phyloP scores from a whole-genome alignment of 2,797 vertebrate species.

The Lates japonicus region DNA sequence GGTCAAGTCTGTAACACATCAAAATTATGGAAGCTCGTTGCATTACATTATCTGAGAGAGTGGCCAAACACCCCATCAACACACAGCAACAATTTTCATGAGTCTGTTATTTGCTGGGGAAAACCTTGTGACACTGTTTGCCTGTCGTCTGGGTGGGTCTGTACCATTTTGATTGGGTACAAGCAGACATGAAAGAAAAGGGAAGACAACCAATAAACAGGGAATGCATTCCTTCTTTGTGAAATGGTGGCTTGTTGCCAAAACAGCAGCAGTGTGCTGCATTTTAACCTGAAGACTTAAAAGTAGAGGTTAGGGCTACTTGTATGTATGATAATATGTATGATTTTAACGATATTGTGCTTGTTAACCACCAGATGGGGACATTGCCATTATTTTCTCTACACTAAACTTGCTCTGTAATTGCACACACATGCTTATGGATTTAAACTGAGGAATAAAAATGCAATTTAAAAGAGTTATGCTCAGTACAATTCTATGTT shows the following conservation, averaged over 20 bases:
- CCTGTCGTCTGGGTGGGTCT: constrained; percentile 58
- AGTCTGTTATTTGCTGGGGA: constrained; percentile 57
- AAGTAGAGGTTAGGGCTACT: constrained; percentile 13
- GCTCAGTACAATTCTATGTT: no score
- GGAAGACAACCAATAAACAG: constrained; percentile 53
- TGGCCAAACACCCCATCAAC: constrained; percentile 16
- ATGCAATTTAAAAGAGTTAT: neutral
- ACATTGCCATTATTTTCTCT: constrained; percentile 51
- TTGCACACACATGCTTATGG: neutral
- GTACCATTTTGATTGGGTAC: constrained; percentile 34
- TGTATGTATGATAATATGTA: no score
- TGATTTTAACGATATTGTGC: constrained; percentile 9
- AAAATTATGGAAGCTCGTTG: constrained; percentile 39
- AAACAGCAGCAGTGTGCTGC: constrained; percentile 59
- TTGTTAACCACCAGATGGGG: constrained; percentile 81
- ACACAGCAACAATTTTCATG: constrained; percentile 46
- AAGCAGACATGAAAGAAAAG: constrained; percentile 65
- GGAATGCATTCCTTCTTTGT: constrained; percentile 53
- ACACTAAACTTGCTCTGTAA: neutral
- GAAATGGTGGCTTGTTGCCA: constrained; percentile 53
- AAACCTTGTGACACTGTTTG: constrained; percentile 67
- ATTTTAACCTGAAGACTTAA: constrained; percentile 48
- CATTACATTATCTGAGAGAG: constrained; percentile 40
- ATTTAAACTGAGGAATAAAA: neutral
- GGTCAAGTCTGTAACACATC: constrained; percentile 30